Evolutionary conservation across 2,113 vertebrate species (phyloP), one percentile per base, ranked within the genome.

Genomic region (Lucifuga dentata): DNA sequence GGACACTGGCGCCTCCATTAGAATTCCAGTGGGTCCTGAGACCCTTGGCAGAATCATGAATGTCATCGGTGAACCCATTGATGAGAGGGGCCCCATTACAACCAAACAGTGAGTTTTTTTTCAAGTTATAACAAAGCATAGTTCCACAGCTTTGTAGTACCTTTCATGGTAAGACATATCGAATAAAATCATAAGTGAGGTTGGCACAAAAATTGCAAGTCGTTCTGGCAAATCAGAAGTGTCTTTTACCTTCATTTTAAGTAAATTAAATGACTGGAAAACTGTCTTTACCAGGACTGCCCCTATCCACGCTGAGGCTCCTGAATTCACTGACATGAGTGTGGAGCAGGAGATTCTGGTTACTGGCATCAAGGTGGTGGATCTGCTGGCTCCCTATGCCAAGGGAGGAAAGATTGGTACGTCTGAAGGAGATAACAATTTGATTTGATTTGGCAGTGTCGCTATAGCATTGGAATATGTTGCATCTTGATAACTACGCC

Each of bases 261-360:
- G n/a, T n/a, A n/a, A n/a, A n/a, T 62, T 17, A 16, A 21, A 16
- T 39, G 15, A n/a, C 13, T 36, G 7, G 3, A 15, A 9, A 23
- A 8, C 1, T 1, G 9, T 7, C 5, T 1, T 0, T 2, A 32
- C 6, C 75, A 99, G 98, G 70, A 96, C 94, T 78, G 94, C 98
- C 59, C 85, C 97, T 11, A 99, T 99, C 87, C 97, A 98, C n/a
- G 98, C 98, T 0, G 98, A 99, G 83, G 98, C 97, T 39, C 98
- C 98, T 0, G 95, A 96, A 41, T 99, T 99, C 0, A 91, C 95
- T 48, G 98, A 99, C 89, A 99, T 99, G 98, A 99, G 98, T 8
- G 97, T 99, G 0, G 97, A 99, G 58, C 98, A 99, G 90, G 98
- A 99, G 90, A 99, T 99, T 78, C 89, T 99, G 92, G 98, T 99